Evolutionary conservation across 2,113 vertebrate genomes (phyloP), one percentile per base, ranked within the genome.

Genomic region (Baryphthengus martii): DNA sequence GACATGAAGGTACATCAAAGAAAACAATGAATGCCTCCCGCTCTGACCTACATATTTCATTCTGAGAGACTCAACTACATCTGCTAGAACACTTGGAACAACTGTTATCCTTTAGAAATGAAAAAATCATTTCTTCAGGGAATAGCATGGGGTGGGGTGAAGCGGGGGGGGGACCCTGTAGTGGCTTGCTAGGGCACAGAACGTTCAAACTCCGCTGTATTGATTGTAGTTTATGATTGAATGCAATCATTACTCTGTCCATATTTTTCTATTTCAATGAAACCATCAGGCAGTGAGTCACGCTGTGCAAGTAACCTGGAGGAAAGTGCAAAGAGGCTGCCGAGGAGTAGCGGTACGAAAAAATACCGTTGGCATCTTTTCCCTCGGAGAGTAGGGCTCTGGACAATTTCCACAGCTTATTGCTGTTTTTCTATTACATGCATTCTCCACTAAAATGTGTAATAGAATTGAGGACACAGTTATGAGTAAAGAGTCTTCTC

Each of bases 21-120:
- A 93, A 93, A 91, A 92, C 84, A 94, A 96, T 80, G 85, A 93
- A 75, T 59, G 88, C 85, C 89, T 97, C 78, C 80, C 88, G 89
- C 94, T 95, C 91, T 97, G 94, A 97, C 95, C 96, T 97, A 96
- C 90, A 97, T 94, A 96, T 79, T 95, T 95, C 82, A 87, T 93
- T 97, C 83, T 80, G 71, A 93, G 80, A 92, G 61, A 82, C 90
- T 95, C 93, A 58, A 58, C 79, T 95, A 82, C 94, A 94, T 91
- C 88, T 95, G 87, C 88, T 92, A 72, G 85, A 93, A 94, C 85
- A 61, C 76, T 94, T 85, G 84, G 93, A 96, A 96, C 80, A 94
- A 95, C 90, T 94, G 90, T 91, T 96, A 74, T 91, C 82, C 86
- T 85, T 86, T 71, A 95, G 88, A 96, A 97, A 92, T 83, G 82